A percentile compares a stretch with the other conserved stretches of the same genome.
Conservation (phyloP, 1,140 invertebrate genomes). For the Prorops nasuta region DNA sequence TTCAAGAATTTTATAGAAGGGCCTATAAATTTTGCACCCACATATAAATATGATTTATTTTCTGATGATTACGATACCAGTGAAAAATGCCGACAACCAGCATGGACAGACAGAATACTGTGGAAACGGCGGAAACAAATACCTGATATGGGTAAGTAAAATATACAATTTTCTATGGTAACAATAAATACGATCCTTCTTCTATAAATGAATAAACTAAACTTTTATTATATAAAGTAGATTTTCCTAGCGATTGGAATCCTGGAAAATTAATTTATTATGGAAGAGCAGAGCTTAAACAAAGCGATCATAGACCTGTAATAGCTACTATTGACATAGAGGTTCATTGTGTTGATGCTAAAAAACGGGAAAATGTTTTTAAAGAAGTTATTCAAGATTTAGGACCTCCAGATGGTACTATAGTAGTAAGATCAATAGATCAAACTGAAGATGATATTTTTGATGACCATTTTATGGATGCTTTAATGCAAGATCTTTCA, state of each 20-base stretch:
- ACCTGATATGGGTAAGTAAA: slow-evolving; percentile 62
- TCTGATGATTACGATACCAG: slow-evolving; percentile 99
- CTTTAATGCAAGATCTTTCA: slow-evolving; percentile 70
- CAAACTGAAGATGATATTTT: slow-evolving; percentile 54
- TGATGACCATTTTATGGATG: slow-evolving; percentile 72
- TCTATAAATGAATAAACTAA: slow-evolving; percentile 9
- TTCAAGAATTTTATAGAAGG: slow-evolving; percentile 95
- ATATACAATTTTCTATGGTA: not conserved
- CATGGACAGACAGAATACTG: slow-evolving; percentile 96
- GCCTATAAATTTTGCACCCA: slow-evolving; percentile 88
- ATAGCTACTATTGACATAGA: slow-evolving; percentile 88
- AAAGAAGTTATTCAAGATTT: slow-evolving; percentile 81
- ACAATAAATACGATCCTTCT: not conserved
- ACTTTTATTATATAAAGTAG: slow-evolving; percentile 29
- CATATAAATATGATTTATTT: slow-evolving; percentile 99
- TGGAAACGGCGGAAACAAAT: slow-evolving; percentile 80
- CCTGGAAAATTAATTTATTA: slow-evolving; percentile 85
- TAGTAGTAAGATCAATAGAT: slow-evolving; percentile 67
- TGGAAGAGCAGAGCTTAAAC: slow-evolving; percentile 91
- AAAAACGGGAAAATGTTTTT: slow-evolving; percentile 74
- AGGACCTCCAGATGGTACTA: slow-evolving; percentile 94
- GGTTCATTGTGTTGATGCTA: slow-evolving; percentile 73
- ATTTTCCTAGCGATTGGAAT: slow-evolving; percentile 63
- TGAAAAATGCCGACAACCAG: slow-evolving; percentile 94
- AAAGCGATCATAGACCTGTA: slow-evolving; percentile 96